phyloP scores from a whole-genome alignment of 2,113 vertebrate species.

The Nesogale talazaci region DNA sequence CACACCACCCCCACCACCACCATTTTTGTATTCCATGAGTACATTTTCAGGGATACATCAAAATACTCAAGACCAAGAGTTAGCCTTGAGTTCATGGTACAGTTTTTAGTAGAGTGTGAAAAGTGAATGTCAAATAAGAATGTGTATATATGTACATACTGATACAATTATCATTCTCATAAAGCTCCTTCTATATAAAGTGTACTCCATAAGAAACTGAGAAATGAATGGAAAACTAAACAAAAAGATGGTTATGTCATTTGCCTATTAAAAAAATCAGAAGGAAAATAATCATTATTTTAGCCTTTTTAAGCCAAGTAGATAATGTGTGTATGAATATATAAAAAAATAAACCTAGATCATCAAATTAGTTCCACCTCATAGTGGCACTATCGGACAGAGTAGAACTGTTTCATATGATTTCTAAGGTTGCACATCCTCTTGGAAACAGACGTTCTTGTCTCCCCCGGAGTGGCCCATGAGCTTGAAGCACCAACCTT shows the following conservation, averaged over 20 bases:
- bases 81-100: background rate
- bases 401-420: too few relatives aligned
- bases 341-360: too few relatives aligned
- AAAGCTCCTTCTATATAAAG: background rate
- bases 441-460: too few relatives aligned
- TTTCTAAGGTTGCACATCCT: too few relatives aligned
- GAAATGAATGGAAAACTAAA: background rate
- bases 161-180: slow-evolving; percentile 14
- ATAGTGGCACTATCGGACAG: too few relatives aligned
- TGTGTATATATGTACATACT: background rate
- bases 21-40: background rate
- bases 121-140: slow-evolving; percentile 14
- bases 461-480: too few relatives aligned
- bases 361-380: too few relatives aligned
- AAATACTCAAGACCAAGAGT: slow-evolving; percentile 2
- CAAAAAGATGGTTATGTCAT: background rate
- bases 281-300: slow-evolving; percentile 34
- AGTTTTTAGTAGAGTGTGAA: background rate
- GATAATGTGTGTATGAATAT: background rate
- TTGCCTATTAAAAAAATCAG: slow-evolving; percentile 19
- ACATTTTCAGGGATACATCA: background rate
- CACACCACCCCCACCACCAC: too few relatives aligned
- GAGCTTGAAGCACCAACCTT: too few relatives aligned
- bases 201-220: background rate
- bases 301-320: background rate